Conservation (phyloP, 1,140 invertebrate genomes). For the Plectus sambesii region DNA sequence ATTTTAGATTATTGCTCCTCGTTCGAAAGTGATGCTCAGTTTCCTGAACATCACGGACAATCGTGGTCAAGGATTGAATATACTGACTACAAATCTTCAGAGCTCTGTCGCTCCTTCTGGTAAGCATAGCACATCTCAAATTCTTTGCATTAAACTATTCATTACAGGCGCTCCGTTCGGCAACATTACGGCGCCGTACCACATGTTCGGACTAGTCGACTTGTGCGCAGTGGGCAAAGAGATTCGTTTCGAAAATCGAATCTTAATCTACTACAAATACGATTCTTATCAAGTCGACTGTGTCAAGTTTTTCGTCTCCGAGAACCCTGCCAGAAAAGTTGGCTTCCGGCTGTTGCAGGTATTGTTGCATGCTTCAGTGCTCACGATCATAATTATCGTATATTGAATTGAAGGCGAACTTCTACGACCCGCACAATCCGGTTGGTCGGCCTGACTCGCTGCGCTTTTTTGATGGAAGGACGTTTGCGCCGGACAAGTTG, state of each 20-base stretch:
- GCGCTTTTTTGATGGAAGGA: constrained; percentile 54
- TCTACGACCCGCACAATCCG: constrained; percentile 27
- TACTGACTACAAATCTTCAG: constrained; percentile 79
- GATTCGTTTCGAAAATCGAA: constrained; percentile 72
- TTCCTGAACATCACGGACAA: constrained; percentile 62
- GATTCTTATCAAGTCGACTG: constrained; percentile 89
- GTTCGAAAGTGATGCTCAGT: constrained; percentile 45
- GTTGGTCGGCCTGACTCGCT: constrained; percentile 36
- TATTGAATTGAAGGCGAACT: constrained; percentile 28
- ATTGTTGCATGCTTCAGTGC: constrained; percentile 57
- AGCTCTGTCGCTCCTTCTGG: constrained; percentile 52
- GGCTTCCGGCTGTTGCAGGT: constrained; percentile 38
- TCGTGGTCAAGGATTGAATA: constrained; percentile 74
- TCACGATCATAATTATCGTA: constrained; percentile 54
- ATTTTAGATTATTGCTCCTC: constrained; percentile 48
- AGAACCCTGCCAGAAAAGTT: constrained; percentile 55
- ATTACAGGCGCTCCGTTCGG: constrained; percentile 58
- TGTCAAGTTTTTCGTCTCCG: constrained; percentile 85
- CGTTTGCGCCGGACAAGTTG: constrained; percentile 10
- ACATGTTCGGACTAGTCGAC: constrained; percentile 85
- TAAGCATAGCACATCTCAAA: too few relatives aligned
- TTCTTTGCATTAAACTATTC: too few relatives aligned
- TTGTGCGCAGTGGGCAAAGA: constrained; percentile 87
- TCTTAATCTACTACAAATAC: constrained; percentile 92
- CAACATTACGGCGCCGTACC: constrained; percentile 74